Evolutionary conservation across 2,888 invertebrate species (phyloP), one percentile per base, ranked within the genome.

Genomic region (Azorinus chamasolen): DNA sequence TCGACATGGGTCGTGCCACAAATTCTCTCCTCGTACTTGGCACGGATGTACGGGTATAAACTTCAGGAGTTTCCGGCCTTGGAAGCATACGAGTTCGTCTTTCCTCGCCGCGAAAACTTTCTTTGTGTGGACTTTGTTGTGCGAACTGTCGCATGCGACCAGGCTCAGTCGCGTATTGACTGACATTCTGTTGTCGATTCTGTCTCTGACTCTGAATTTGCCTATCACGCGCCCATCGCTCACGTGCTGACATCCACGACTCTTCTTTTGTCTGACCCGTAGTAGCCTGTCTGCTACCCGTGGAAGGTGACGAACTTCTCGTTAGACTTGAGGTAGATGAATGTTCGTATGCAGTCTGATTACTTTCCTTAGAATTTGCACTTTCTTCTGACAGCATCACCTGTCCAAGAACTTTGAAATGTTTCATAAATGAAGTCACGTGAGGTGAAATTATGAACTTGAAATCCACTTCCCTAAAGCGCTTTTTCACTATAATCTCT

Each of bases 371-470:
- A 32, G 32, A 32, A 39, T 32, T 65, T 14, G 51, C 51, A 24
- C 62, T 61, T 10, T 79, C 79, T 27, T 81, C 81, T 10, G 68
- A 71, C 51, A 81, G 22, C 59, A 74, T 81, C 10, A 81, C 74
- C 45, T 81, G 74, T 5, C 81, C 81, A 8, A 81, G 70, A 27
- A 39, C 69, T 51, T 75, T 81, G 46, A 81, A 81, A 58, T 75
- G 65, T 55, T 74, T 74, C n/a, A 81, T 51, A 58, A 81, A 81
- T 51, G 77, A 71, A 3, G 68, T 58, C 0, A 81, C 64, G 50
- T 81, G 77, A 50, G 81, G 77, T n/a, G 81, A 81, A 43, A 76
- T 57, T 1, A 69, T 62, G 41, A 81, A 81, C 45, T 78, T 81
- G 43, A 81, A 68, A 65, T 81, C 77, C 5, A 81, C 58, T 18